Conservation (phyloP, 1,140 invertebrate genomes). For the Drosophila navojoa region DNA sequence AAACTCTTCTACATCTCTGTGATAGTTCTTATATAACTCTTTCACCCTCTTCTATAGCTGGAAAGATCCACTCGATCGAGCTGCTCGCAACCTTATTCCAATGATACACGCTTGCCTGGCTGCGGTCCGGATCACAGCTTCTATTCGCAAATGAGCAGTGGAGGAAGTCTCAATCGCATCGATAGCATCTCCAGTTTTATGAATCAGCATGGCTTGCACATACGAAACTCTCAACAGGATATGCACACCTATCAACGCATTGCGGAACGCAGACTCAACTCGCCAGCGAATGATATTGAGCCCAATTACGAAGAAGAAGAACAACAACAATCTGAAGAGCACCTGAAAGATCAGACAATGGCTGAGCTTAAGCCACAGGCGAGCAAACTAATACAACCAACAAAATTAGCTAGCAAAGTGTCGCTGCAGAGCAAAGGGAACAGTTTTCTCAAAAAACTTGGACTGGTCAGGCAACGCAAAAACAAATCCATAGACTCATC, state of each 20-base stretch:
- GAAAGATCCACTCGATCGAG: too few relatives aligned
- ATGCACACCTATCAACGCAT: slow-evolving; percentile 14
- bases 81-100: too few relatives aligned
- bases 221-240: slow-evolving; percentile 7
- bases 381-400: too few relatives aligned
- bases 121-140: too few relatives aligned
- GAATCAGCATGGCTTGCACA: neutral
- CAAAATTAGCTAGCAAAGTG: too few relatives aligned
- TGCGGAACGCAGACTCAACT: slow-evolving; percentile 5
- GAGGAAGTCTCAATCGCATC: slow-evolving; percentile 19
- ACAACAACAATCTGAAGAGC: neutral
- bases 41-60: too few relatives aligned
- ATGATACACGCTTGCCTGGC: neutral
- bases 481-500: too few relatives aligned
- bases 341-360: neutral
- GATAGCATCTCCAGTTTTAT: slow-evolving; percentile 23
- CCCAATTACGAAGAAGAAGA: neutral
- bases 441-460: slow-evolving; percentile 15
- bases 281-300: too few relatives aligned
- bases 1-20: too few relatives aligned
- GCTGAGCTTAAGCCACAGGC: neutral
- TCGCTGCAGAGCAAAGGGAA: neutral
- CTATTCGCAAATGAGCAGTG: neutral
- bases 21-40: too few relatives aligned
- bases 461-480: neutral